Evolutionary conservation across 2,888 invertebrate species (phyloP).

Genomic region (Muscina levida): DNA sequence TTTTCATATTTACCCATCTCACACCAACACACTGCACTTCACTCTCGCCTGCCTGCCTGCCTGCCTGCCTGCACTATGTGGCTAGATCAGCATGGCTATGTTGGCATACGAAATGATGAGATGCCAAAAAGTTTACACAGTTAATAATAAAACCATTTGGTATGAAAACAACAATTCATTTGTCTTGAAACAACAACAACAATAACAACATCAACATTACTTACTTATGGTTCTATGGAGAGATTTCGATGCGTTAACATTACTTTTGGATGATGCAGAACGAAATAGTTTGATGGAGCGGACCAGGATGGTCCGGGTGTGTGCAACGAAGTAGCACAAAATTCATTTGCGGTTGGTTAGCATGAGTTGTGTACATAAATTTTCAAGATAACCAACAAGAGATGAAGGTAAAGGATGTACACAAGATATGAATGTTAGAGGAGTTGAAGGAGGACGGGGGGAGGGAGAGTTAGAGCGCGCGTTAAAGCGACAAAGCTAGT

Average conservation of each 20-base stretch:
- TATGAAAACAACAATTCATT: slow-evolving; percentile 62
- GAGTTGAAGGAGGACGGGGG: background rate
- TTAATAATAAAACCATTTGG: slow-evolving; percentile 66
- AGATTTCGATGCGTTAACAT: background rate
- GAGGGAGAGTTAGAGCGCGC: background rate
- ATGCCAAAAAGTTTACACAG: slow-evolving; percentile 57
- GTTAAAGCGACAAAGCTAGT: background rate
- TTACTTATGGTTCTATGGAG: slow-evolving; percentile 8
- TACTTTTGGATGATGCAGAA: slow-evolving; percentile 12
- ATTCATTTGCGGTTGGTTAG: slow-evolving; percentile 40
- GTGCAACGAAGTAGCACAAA: background rate
- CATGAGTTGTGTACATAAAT: slow-evolving; percentile 16
- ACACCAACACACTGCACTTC: slow-evolving; percentile 2
- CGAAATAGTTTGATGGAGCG: slow-evolving; percentile 67
- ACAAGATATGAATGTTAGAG: too few species aligned
- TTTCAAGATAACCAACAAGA: slow-evolving; percentile 3
- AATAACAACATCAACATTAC: slow-evolving; percentile 31
- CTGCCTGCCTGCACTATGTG: background rate
- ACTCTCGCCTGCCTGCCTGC: background rate
- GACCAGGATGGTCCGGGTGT: background rate
- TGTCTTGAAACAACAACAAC: slow-evolving; percentile 54
- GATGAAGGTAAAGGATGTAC: too few species aligned
- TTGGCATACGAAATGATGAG: slow-evolving; percentile 26
- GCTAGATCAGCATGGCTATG: background rate
- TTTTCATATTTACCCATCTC: slow-evolving; percentile 34